A percentile compares a stretch with the other conserved stretches of the same genome.
Conservation (phyloP, 2,797 vertebrate species). For the Catamblyrhynchus diadema region DNA sequence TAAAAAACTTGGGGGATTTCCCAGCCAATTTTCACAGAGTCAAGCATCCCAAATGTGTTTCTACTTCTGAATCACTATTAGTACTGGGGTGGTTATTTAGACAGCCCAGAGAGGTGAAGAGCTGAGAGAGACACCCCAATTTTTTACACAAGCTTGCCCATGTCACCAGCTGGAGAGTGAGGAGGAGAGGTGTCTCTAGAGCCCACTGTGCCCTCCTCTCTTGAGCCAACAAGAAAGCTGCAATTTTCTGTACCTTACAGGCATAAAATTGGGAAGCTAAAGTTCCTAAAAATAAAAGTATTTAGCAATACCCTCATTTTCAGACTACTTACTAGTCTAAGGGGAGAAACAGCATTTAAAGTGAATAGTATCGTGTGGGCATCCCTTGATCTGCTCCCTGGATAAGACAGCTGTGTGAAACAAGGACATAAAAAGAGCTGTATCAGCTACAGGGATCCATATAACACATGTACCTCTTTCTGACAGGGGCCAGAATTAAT, state of each 20-base stretch:
- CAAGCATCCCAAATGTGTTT: not conserved
- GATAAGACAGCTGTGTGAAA: not conserved
- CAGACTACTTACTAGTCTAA: not conserved
- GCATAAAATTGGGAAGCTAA: not conserved
- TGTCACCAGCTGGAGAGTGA: not conserved
- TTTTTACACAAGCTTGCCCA: not conserved
- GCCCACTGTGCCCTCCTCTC: not conserved
- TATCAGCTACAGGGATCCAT: not conserved
- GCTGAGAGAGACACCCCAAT: not conserved
- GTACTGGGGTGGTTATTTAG: not conserved
- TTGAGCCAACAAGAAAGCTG: not conserved
- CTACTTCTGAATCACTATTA: not conserved
- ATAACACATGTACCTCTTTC: not conserved
- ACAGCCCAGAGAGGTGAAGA: not conserved
- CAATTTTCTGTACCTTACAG: not conserved
- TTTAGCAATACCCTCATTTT: not conserved
- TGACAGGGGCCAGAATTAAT: not conserved
- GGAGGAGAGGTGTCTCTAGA: not conserved
- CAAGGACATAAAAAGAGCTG: not conserved
- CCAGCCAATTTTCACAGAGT: not conserved
- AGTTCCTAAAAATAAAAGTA: not conserved
- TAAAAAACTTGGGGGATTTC: conserved; percentile 37
- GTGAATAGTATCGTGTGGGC: not conserved
- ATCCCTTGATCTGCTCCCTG: not conserved
- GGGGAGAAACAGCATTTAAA: not conserved